Evolutionary conservation across 2,797 vertebrate species (phyloP).

Genomic region (Coregonus ussuriensis): DNA sequence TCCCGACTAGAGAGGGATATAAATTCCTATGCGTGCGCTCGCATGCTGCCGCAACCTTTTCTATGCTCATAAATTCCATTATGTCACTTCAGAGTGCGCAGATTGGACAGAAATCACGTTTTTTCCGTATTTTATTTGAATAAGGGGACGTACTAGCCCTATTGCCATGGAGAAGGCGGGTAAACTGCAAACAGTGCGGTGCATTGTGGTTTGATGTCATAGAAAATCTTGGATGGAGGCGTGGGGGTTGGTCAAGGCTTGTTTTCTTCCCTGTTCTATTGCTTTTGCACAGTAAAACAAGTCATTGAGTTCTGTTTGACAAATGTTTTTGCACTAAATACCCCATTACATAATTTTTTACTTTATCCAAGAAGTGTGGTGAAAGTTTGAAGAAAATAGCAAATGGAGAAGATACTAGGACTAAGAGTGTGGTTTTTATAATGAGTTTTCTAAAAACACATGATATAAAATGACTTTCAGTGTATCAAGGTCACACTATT

Average conservation of each 20-base stretch:
- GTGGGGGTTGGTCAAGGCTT: neutral
- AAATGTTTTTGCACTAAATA: neutral
- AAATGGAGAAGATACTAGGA: neutral
- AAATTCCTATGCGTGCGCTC: conserved; percentile 46
- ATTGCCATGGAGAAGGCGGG: conserved; percentile 62
- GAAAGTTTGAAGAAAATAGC: neutral
- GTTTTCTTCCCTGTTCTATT: conserved; percentile 10
- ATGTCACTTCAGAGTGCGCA: conserved; percentile 79
- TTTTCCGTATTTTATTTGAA: conserved; percentile 67
- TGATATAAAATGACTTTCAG: too few species aligned
- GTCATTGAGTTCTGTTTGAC: neutral
- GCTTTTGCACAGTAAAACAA: conserved; percentile 6
- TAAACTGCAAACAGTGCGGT: conserved; percentile 80
- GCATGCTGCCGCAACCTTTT: conserved; percentile 67
- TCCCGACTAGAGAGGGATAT: neutral
- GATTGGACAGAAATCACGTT: conserved; percentile 84
- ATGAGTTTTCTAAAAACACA: too few species aligned
- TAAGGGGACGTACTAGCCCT: conserved; percentile 41
- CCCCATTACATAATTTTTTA: neutral
- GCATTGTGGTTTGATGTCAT: conserved; percentile 83
- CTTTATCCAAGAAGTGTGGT: neutral
- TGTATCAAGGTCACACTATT: too few species aligned
- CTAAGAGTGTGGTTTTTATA: too few species aligned
- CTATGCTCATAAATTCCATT: conserved; percentile 79
- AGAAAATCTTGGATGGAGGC: conserved; percentile 15